Conservation (phyloP, 2,797 vertebrate species). For the Arnoldichthys spilopterus region DNA sequence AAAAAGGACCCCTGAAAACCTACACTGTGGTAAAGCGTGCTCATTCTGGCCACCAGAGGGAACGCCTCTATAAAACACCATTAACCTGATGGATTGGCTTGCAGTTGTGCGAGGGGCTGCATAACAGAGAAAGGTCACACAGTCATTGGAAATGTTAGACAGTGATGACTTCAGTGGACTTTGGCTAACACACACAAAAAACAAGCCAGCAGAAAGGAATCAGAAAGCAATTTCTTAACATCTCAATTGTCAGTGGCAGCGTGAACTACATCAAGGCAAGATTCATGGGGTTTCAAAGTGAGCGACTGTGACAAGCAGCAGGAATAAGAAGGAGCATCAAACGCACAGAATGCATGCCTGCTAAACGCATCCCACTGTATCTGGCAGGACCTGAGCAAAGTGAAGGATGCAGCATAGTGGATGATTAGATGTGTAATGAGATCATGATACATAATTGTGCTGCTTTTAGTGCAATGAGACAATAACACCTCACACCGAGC, state of each 20-base stretch:
- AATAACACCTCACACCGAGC: conserved; percentile 41
- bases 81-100: conserved; percentile 59
- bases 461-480: conserved; percentile 15
- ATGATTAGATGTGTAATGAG: conserved; percentile 6
- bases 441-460: conserved; percentile 37
- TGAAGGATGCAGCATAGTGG: background rate
- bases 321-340: conserved; percentile 12
- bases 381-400: background rate
- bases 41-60: conserved; percentile 52
- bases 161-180: conserved; percentile 49
- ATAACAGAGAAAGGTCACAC: conserved; percentile 54
- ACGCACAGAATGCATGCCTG: background rate
- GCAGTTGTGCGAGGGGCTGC: conserved; percentile 47
- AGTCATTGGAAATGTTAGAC: conserved; percentile 49
- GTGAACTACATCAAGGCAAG: background rate
- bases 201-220: conserved; percentile 26
- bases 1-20: background rate
- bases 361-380: background rate
- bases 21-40: conserved; percentile 39
- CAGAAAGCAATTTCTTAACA: conserved; percentile 39
- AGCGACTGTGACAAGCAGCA: background rate
- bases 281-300: background rate
- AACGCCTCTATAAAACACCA: conserved; percentile 54
- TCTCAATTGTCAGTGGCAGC: conserved; percentile 27
- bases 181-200: conserved; percentile 52